These are phyloP conservation scores for Patiria miniata DNA, from an alignment of 35 echinoderm and acorn worm genomes.

Conservation along the genomic window DNA sequence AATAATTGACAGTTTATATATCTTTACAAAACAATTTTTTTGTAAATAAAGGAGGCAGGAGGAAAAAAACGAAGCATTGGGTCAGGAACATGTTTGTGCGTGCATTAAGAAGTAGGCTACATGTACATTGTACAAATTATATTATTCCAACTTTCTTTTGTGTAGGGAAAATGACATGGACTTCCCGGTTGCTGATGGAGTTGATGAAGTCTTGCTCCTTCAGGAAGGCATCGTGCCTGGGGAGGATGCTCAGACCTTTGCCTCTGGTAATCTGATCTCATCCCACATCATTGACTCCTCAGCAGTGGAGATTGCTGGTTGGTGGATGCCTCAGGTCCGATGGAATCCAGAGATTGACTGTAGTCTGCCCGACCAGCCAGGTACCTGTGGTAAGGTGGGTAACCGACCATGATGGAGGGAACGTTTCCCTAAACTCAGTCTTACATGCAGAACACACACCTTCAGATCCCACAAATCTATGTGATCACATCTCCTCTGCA, in stretches of 20 bases:
- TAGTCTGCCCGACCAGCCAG: conserved; percentile 6
- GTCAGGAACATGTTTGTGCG: background rate
- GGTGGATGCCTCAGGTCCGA: conserved; percentile 70
- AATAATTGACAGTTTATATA: too few species aligned
- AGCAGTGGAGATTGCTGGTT: conserved; percentile 41
- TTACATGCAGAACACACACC: background rate
- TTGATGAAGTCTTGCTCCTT: background rate
- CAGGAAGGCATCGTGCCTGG: background rate
- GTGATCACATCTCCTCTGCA: background rate
- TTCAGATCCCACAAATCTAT: background rate
- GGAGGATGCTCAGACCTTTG: background rate
- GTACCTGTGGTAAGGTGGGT: conserved; percentile 26
- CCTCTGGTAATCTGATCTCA: conserved; percentile 28
- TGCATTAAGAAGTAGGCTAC: background rate
- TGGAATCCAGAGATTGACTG: conserved; percentile 74
- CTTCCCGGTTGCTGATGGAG: background rate
- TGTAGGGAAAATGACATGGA: background rate
- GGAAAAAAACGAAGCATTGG: too few species aligned
- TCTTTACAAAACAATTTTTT: too few species aligned
- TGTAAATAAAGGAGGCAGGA: too few species aligned
- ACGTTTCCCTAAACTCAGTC: background rate
- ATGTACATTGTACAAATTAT: background rate
- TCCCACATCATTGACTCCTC: conserved; percentile 50
- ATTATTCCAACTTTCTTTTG: background rate
- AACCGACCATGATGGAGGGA: background rate